Percentiles rank a stretch among this genome's conserved stretches.
phyloP scores from a whole-genome alignment of 53 echinoderm and acorn worm species.

The Holothuria scabra region DNA sequence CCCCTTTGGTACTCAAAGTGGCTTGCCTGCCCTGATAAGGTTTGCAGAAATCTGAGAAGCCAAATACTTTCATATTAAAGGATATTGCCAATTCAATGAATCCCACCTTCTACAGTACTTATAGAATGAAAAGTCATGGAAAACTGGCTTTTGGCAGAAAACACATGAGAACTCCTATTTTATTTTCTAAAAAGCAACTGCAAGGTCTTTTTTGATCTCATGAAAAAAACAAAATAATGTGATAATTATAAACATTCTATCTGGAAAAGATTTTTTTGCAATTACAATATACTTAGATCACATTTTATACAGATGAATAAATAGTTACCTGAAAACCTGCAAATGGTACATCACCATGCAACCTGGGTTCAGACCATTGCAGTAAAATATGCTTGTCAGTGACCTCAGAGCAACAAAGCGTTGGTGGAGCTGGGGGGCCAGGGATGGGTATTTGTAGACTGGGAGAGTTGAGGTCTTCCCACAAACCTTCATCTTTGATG shows the following conservation, averaged over 20 bases:
- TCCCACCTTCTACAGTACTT: no score
- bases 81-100: no score
- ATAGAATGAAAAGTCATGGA: no score
- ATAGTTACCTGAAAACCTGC: constrained; percentile 78
- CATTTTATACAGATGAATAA: background rate
- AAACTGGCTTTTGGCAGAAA: no score
- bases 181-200: no score
- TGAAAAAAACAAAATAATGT: background rate
- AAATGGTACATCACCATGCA: constrained; percentile 74
- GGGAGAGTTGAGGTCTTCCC: constrained; percentile 72
- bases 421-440: constrained; percentile 83
- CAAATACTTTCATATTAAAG: no score
- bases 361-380: constrained; percentile 86
- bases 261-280: background rate
- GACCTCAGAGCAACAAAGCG: constrained; percentile 66
- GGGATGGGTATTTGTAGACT: constrained; percentile 74
- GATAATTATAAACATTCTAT: background rate
- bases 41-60: no score
- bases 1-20: no score
- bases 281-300: background rate
- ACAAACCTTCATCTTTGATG: constrained; percentile 77
- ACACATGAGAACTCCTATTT: no score
- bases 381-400: constrained; percentile 73
- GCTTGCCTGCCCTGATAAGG: no score
- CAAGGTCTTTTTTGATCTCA: no score